phyloP scores from a whole-genome alignment of 2,888 invertebrate species.

The Spilarctia lutea region DNA sequence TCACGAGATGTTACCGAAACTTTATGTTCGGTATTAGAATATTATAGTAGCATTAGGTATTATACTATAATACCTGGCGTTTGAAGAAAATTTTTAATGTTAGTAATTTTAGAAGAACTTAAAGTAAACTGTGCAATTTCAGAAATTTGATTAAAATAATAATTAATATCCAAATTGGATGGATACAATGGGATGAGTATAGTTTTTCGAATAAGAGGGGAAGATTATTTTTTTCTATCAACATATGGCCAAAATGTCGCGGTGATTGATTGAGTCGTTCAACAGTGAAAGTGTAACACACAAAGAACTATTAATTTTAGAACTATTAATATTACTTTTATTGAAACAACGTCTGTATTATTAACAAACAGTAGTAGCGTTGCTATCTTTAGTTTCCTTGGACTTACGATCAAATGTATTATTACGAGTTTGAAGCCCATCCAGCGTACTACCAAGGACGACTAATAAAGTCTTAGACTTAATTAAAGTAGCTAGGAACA shows the following conservation, averaged over 20 bases:
- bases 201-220: no score
- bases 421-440: background rate
- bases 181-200: no score
- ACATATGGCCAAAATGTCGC: background rate
- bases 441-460: background rate
- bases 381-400: background rate
- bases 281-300: background rate
- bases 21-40: constrained; percentile 34
- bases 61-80: background rate
- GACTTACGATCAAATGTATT: background rate
- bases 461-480: background rate
- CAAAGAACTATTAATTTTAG: no score
- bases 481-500: background rate
- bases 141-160: background rate
- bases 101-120: background rate
- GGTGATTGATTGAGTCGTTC: no score
- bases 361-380: background rate
- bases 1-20: constrained; percentile 37
- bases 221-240: background rate
- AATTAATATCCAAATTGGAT: background rate
- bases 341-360: background rate
- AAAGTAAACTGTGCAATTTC: background rate
- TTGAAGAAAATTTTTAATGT: background rate
- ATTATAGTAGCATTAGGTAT: constrained; percentile 15
- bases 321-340: no score